These are phyloP conservation scores for Cyanocitta stelleri DNA, from an alignment of 2,113 vertebrate species.

Conservation along the genomic window DNA sequence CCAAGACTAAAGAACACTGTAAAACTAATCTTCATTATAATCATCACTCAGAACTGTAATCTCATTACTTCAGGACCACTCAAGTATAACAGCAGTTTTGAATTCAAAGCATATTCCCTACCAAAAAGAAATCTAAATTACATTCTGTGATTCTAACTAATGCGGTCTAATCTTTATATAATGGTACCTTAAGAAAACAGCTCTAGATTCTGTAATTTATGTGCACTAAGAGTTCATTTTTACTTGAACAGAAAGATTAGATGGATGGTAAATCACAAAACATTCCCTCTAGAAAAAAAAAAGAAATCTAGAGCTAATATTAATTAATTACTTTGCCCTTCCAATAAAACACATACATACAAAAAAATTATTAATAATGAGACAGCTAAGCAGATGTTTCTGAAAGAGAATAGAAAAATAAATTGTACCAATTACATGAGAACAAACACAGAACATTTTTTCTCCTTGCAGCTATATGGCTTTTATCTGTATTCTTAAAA, in stretches of 20 bases:
- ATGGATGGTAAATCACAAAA: neutral
- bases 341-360: neutral
- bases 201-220: neutral
- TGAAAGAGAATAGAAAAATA: neutral
- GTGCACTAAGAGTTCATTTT: neutral
- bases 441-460: neutral
- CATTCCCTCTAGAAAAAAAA: neutral
- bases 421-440: neutral
- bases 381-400: neutral
- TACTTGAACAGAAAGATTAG: neutral
- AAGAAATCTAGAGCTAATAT: neutral
- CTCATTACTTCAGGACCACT: neutral
- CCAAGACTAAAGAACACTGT: neutral
- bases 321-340: neutral
- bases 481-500: neutral
- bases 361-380: neutral
- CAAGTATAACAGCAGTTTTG: neutral
- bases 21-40: neutral
- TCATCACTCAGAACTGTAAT: neutral
- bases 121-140: neutral
- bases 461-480: neutral
- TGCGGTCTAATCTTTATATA: neutral
- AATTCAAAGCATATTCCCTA: neutral
- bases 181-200: neutral
- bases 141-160: neutral